Evolutionary conservation across 2,888 invertebrate species (phyloP).

Genomic region (Drosophila fungiperda): DNA sequence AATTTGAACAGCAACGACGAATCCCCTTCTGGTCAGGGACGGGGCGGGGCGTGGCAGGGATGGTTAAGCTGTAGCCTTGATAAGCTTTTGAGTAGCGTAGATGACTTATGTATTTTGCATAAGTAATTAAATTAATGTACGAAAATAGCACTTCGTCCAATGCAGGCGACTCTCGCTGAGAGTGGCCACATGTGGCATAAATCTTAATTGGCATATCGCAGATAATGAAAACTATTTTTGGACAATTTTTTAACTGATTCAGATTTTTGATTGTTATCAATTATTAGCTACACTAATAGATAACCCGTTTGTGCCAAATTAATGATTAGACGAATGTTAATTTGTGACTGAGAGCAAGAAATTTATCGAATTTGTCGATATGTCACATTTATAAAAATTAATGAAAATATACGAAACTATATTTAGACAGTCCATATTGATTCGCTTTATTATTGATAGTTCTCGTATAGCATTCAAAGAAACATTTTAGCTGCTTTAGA

Average conservation of each 20-base stretch:
- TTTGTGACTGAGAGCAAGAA: not conserved
- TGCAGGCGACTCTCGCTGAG: not conserved
- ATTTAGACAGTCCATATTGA: not conserved
- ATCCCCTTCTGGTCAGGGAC: constrained; percentile 15
- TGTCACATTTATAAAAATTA: not conserved
- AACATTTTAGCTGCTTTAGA: not conserved
- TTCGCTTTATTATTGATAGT: not conserved
- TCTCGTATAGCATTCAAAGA: not conserved
- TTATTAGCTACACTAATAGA: constrained; percentile 1
- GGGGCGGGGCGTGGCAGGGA: not conserved
- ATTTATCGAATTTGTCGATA: not conserved
- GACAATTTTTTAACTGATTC: not conserved
- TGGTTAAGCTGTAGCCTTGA: constrained; percentile 6
- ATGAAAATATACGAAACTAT: not conserved
- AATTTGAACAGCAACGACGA: constrained; percentile 67
- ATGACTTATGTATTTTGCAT: not conserved
- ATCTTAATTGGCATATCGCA: not conserved
- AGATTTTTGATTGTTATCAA: not conserved
- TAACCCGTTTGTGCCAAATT: not conserved
- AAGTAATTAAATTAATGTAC: constrained; percentile 11
- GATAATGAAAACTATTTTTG: not conserved
- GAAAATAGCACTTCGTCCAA: not conserved
- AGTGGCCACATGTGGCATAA: not conserved
- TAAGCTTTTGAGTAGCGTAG: not conserved
- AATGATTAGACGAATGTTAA: not conserved